Conservation (phyloP, 2,888 invertebrate genomes). For the Epistrophe grossulariae region DNA sequence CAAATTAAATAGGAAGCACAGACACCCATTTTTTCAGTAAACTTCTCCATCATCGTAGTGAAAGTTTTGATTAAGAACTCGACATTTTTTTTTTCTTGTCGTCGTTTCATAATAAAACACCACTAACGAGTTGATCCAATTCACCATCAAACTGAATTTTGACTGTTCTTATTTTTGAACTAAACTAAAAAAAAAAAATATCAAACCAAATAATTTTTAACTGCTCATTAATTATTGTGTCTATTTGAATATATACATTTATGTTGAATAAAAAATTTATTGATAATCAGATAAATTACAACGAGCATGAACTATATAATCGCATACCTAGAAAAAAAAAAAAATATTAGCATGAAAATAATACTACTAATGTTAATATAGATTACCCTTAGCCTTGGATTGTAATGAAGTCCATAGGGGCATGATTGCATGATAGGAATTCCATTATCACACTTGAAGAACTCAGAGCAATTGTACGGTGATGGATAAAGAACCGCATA, state of each 20-base stretch:
- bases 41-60: too few relatives aligned
- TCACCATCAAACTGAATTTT: too few relatives aligned
- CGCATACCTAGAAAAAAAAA: constrained; percentile 1
- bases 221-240: constrained; percentile 1
- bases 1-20: too few relatives aligned
- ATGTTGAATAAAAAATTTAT: not conserved
- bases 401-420: constrained; percentile 31
- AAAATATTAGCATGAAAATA: not conserved
- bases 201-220: not conserved
- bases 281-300: not conserved
- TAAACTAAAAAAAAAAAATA: not conserved
- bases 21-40: too few relatives aligned
- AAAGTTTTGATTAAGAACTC: too few relatives aligned
- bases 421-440: not conserved
- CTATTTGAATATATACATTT: not conserved
- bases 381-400: constrained; percentile 36
- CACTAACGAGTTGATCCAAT: too few relatives aligned
- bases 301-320: not conserved
- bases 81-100: too few relatives aligned
- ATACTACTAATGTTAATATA: not conserved
- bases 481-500: constrained; percentile 36
- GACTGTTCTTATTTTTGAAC: too few relatives aligned
- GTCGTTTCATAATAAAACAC: too few relatives aligned
- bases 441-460: constrained; percentile 33
- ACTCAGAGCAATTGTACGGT: constrained; percentile 1